Percentiles rank a stretch among this genome's conserved stretches.
These are phyloP conservation scores for Drosophila formosana DNA, from an alignment of 2,888 invertebrate species.

Conservation along the genomic window DNA sequence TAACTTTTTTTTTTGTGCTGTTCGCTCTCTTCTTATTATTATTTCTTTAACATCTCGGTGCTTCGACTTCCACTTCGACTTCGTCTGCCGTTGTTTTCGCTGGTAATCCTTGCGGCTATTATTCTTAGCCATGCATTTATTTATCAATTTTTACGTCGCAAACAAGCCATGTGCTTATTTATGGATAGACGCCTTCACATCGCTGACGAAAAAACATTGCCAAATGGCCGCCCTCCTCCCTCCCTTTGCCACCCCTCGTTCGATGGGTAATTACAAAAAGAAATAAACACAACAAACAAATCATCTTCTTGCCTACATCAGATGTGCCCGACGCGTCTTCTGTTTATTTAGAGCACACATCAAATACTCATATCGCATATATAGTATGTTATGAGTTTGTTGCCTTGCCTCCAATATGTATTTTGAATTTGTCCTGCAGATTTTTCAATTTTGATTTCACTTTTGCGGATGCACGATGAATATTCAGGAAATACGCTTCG, in stretches of 20 bases:
- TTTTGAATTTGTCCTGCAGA: not conserved
- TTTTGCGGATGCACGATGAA: not conserved
- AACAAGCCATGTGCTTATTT: slow-evolving; percentile 44
- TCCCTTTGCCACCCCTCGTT: too few species aligned
- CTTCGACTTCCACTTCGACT: not conserved
- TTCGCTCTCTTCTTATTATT: slow-evolving; percentile 5
- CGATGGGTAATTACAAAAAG: slow-evolving; percentile 22
- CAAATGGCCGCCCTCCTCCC: slow-evolving; percentile 25
- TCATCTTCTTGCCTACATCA: not conserved
- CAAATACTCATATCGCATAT: not conserved
- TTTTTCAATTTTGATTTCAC: not conserved
- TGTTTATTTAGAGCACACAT: slow-evolving; percentile 9
- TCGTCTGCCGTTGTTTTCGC: slow-evolving; percentile 28
- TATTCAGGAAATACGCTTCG: not conserved
- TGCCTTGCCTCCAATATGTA: not conserved
- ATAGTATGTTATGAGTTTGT: too few species aligned
- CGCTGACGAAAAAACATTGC: slow-evolving; percentile 39
- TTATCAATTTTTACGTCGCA: slow-evolving; percentile 50
- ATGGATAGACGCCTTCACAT: slow-evolving; percentile 37
- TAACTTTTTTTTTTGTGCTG: slow-evolving; percentile 24
- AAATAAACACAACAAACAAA: not conserved
- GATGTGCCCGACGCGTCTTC: too few species aligned
- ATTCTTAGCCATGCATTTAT: slow-evolving; percentile 49
- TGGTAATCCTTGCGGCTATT: slow-evolving; percentile 53
- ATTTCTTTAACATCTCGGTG: slow-evolving; percentile 7